A percentile compares a stretch with the other conserved stretches of the same genome.
phyloP scores from a whole-genome alignment of 2,888 invertebrate species.

The Drosophila neonasuta region DNA sequence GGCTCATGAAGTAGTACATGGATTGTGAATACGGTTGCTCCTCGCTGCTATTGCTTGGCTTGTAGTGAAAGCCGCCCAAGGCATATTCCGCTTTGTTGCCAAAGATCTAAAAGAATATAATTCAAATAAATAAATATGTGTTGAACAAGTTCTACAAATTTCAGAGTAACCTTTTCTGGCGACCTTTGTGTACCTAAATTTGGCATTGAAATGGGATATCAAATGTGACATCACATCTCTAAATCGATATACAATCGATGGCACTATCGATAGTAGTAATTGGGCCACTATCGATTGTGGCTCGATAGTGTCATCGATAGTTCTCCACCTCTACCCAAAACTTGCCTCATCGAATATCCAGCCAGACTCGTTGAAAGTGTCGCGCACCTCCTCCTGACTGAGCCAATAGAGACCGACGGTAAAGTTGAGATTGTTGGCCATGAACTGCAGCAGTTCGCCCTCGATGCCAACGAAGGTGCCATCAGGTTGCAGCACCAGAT shows the following conservation, averaged over 20 bases:
- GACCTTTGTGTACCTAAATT: too few species aligned
- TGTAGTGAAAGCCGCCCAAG: slow-evolving; percentile 71
- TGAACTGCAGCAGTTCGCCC: slow-evolving; percentile 69
- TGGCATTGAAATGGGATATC: too few species aligned
- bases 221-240: too few species aligned
- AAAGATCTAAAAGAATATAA: slow-evolving; percentile 56
- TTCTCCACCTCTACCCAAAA: too few species aligned
- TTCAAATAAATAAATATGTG: background rate
- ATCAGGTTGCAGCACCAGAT: slow-evolving; percentile 47
- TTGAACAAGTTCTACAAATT: too few species aligned
- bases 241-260: too few species aligned
- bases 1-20: slow-evolving; percentile 66
- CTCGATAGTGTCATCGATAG: too few species aligned
- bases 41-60: slow-evolving; percentile 37
- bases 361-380: slow-evolving; percentile 60
- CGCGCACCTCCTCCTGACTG: slow-evolving; percentile 53
- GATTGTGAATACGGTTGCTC: slow-evolving; percentile 65
- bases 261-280: too few species aligned
- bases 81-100: slow-evolving; percentile 61
- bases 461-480: slow-evolving; percentile 71
- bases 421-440: slow-evolving; percentile 71
- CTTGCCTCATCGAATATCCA: slow-evolving; percentile 66
- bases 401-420: slow-evolving; percentile 63
- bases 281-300: too few species aligned
- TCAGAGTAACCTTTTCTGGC: too few species aligned